Base-by-base conservation (phyloP, 2,113 vertebrate species). In the Brachirus orientalis region DNA sequence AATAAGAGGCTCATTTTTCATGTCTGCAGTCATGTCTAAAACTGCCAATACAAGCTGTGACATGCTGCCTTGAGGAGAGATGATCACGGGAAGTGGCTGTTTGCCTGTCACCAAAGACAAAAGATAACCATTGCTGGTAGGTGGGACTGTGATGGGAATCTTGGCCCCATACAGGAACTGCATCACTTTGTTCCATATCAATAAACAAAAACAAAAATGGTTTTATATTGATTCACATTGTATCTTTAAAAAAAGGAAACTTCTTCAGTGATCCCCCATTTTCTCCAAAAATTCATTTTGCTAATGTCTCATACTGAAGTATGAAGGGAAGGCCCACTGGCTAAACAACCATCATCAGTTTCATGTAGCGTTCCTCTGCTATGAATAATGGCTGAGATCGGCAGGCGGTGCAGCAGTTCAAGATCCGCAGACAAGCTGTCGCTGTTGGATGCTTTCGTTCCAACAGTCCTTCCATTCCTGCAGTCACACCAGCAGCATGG, bases 271-370 rank as follows among this genome's bases (percentile, higher is more conserved):
- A 77, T 77, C 46, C 54, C 45, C 66, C 14, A 58, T 74, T 77
- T 77, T 82, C 50, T 65, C 28, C 43, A 47, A 51, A 83, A 72
- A 75, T 71, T 52, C 4, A 65, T 83, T 75, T 79, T 72, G 45
- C 53, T 62, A 53, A 65, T 78, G 70, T 80, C 79, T 84, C 53
- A 43, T 69, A 60, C 54, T 72, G 60, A 75, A 73, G 80, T 65
- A 56, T 67, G 69, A 54, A 52, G 50, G 60, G 64, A 65, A 69
- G 77, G 48, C 80, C 87, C 84, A 79, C 63, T 57, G 82, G 85
- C 88, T 81, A 72, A 89, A 86, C 83, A 76, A 86, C 78, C 83
- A 85, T 84, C 79, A 88, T 88, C 80, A 88, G 74, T 75, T 74
- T 86, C 85, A 80, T 33, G 76, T 55, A 45, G 83, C 11, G 66